Evolutionary conservation across 2,888 invertebrate genomes (phyloP).

Genomic region (Tiphia femorata): DNA sequence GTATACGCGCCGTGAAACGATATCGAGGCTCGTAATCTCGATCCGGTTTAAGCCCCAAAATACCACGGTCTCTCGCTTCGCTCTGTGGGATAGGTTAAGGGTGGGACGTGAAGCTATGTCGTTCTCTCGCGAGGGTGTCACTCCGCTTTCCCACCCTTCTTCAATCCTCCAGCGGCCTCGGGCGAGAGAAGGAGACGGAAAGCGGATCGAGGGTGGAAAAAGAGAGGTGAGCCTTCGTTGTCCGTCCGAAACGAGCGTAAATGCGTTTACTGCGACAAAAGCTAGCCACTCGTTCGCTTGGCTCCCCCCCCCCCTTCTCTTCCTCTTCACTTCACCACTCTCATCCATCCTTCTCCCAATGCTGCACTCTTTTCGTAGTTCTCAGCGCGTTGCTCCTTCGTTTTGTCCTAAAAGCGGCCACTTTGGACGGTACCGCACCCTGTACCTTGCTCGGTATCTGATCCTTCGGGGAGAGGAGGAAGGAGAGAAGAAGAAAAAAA

Average conservation of each 20-base stretch:
- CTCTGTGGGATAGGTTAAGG: conserved; percentile 39
- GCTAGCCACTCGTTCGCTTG: conserved; percentile 26
- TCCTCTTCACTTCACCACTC: background rate
- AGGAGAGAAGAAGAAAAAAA: too few species aligned
- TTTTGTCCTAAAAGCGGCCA: conserved; percentile 38
- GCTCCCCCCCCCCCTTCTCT: conserved; percentile 20
- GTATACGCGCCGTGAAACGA: conserved; percentile 24
- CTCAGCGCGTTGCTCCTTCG: conserved; percentile 14
- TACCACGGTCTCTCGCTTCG: conserved; percentile 14
- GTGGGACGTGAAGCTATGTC: conserved; percentile 56
- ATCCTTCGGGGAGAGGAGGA: conserved; percentile 35
- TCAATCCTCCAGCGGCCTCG: background rate
- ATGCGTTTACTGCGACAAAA: conserved; percentile 39
- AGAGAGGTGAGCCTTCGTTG: background rate
- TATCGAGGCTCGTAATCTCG: conserved; percentile 49
- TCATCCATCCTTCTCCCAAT: background rate
- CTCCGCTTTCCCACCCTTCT: conserved; percentile 44
- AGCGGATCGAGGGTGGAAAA: background rate
- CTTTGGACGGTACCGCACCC: conserved; percentile 36
- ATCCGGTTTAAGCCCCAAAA: conserved; percentile 46
- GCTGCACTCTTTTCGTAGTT: background rate
- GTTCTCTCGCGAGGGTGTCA: conserved; percentile 33
- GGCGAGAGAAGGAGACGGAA: background rate
- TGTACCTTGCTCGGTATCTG: conserved; percentile 28
- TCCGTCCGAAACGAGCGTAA: conserved; percentile 24